phyloP scores from a whole-genome alignment of 2,113 vertebrate species.

The Solenodon paradoxus region DNA sequence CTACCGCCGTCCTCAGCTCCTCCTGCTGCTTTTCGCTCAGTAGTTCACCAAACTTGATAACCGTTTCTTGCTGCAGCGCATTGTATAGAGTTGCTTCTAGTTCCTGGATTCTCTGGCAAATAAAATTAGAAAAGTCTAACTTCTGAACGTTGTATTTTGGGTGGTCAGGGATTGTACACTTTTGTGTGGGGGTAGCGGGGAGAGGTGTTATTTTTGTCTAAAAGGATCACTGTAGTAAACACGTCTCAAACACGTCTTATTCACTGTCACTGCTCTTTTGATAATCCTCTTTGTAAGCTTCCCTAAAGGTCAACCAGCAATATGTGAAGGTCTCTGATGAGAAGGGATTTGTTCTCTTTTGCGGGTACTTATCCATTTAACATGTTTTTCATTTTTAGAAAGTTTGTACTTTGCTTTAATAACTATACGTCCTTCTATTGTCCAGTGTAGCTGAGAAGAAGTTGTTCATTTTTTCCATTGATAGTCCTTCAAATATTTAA shows the following conservation, averaged over 20 bases:
- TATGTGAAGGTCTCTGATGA: background rate
- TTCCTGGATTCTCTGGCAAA: constrained; percentile 97
- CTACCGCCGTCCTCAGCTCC: constrained; percentile 93
- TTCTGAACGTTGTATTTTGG: background rate
- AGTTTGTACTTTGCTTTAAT: background rate
- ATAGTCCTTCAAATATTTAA: background rate
- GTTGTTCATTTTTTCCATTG: background rate
- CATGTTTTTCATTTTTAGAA: background rate
- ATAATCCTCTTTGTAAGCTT: background rate
- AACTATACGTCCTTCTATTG: background rate
- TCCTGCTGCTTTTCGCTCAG: constrained; percentile 95
- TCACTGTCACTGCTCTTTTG: background rate
- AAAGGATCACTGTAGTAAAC: background rate
- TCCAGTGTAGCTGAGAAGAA: background rate
- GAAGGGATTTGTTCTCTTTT: background rate
- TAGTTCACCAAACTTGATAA: constrained; percentile 95
- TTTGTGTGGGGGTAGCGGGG: background rate
- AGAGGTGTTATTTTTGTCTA: background rate
- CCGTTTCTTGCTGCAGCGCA: constrained; percentile 97
- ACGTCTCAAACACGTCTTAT: background rate
- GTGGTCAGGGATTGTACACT: background rate
- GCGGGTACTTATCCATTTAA: background rate
- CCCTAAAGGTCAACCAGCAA: background rate
- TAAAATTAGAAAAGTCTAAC: constrained; percentile 52
- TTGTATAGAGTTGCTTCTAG: constrained; percentile 99